Base-by-base conservation (phyloP, 2,797 vertebrate species). In the Avahi laniger region DNA sequence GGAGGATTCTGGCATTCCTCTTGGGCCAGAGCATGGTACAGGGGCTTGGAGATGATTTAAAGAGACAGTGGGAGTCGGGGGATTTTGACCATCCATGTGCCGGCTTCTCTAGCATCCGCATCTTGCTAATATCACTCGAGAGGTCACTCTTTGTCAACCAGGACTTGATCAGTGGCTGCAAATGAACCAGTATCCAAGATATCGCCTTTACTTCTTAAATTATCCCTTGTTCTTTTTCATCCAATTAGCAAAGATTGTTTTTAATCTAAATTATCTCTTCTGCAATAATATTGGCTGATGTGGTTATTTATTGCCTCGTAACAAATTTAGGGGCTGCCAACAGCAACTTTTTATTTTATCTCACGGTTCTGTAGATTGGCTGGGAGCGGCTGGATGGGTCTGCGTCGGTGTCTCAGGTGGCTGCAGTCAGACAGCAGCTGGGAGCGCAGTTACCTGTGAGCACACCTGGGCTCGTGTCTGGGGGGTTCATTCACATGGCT, bases 401-500 rank as follows among this genome's bases (percentile, higher is more conserved):
- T 88, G 14, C 18, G 26, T n/a, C 26, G 7, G 41, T 0, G 0
- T 54, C 59, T 26, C n/a, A 2, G 0, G 13, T 43, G 43, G 46
- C 30, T 41, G 28, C 43, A 70, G 63, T 59, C 38, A 38, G 70
- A 33, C 28, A 28, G n/a, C n/a, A 61, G 35, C 43, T 28, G 63
- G 38, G 26, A 79, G 41, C 7, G 4, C 12, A 11, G 5, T 70
- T 35, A n/a, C n/a, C 48, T 15, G 33, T 63, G 43, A 94, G 41
- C 43, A 67, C 76, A 33, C 33, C 38, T 38, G 50, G 20, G 75
- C 5, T 24, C 75, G 0, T 18, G 14, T 89, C 61, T 59, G 33
- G 69, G 15, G 41, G 41, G 30, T 12, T 50, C 1, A 0, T 43
- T 35, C 33, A 30, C 12, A 0, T 0, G 7, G n/a, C 4, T 3